Evolutionary conservation across 2,797 vertebrate species (phyloP), one percentile per base, ranked within the genome.

Genomic region (Arnoldichthys spilopterus): DNA sequence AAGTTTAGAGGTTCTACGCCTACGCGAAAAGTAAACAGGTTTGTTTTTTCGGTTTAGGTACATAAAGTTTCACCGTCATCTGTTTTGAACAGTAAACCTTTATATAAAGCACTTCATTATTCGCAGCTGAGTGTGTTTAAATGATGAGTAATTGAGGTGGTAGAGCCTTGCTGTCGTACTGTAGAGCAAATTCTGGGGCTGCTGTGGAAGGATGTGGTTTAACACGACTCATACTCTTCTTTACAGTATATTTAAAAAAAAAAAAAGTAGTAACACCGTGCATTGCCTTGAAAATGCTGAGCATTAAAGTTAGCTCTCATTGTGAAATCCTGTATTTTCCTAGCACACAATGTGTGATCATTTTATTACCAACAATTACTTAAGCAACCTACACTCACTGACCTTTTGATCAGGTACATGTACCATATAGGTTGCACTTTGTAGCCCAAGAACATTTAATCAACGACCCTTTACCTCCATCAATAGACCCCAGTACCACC

Each of bases 71-170:
- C 49, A 37, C 56, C 13, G 51, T 26, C 26, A 26, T 51, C 22
- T 72, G 73, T 24, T 62, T 12, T 24, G 56, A 69, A 56, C 45
- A 71, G 68, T 20, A 78, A 64, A 64, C 18, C 45, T 68, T 28
- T 58, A 34, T 62, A 56, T 26, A 18, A 49, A 47, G 72, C 20
- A 20, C 22, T 47, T 53, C 22, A 56, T 11, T 2, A 28, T 28
- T 70, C 26, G 16, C 7, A 34, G 18, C 22, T 6, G 28, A 34
- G 62, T 13, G 62, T 26, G 5, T 59, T 74, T 83, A 56, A 45
- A 56, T 68, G 26, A 3, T 40, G 67, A 49, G 67, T 30, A 30
- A 49, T 69, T 2, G 61, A 40, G 62, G 22, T 6, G 12, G 9
- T 40, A 13, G 62, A 5, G 34, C 9, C 40, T 12, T 62, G 15